phyloP scores from a whole-genome alignment of 2,888 invertebrate genomes.

The Himalopsyche kuldschensis region DNA sequence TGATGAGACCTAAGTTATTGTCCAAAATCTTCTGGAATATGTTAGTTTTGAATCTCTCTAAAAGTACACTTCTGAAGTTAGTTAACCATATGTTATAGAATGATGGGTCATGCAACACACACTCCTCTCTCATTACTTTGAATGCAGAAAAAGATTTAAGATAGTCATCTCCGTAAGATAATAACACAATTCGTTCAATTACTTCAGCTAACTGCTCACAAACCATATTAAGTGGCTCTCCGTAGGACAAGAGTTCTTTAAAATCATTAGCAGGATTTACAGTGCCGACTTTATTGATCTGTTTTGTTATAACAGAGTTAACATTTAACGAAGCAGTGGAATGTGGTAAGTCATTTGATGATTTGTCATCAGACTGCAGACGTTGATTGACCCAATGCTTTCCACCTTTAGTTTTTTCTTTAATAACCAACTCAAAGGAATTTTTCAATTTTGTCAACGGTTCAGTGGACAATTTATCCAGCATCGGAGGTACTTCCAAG shows the following conservation, averaged over 20 bases:
- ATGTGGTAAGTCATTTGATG: neutral
- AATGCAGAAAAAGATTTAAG: conserved; percentile 49
- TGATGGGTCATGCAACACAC: conserved; percentile 48
- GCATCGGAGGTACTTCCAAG: conserved; percentile 55
- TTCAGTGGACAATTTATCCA: conserved; percentile 54
- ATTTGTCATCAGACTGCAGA: conserved; percentile 38
- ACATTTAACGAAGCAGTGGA: neutral
- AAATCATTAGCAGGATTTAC: conserved; percentile 66
- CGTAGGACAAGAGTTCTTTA: conserved; percentile 50
- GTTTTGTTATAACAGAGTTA: conserved; percentile 34
- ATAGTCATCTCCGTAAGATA: conserved; percentile 51
- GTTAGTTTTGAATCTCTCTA: conserved; percentile 46
- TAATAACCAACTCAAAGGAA: conserved; percentile 51
- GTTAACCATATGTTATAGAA: conserved; percentile 53
- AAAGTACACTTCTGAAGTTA: conserved; percentile 48
- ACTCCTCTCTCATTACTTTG: conserved; percentile 49
- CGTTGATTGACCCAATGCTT: conserved; percentile 27
- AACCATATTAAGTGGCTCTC: conserved; percentile 47
- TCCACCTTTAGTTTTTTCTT: conserved; percentile 43
- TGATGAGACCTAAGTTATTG: conserved; percentile 48
- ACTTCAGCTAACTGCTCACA: conserved; percentile 49
- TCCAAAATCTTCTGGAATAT: conserved; percentile 47
- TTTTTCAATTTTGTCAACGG: conserved; percentile 55
- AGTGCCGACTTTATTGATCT: conserved; percentile 57
- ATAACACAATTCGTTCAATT: conserved; percentile 51